Conservation (phyloP, 2,797 vertebrate genomes). For the Rhodeus uyekii region DNA sequence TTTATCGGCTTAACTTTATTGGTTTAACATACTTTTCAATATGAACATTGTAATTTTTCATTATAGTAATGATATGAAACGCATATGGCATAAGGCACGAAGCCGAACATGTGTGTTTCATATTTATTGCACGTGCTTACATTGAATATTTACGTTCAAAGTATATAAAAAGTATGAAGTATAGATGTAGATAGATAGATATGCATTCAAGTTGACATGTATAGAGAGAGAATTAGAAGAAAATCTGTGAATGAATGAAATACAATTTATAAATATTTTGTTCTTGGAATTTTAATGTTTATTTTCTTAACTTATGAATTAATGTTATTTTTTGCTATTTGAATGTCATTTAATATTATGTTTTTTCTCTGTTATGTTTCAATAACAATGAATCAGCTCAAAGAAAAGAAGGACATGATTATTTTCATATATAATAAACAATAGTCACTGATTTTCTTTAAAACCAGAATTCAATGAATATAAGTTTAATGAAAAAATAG, state of each 20-base stretch:
- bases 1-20: neutral
- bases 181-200: too few relatives aligned
- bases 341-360: neutral
- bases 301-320: too few relatives aligned
- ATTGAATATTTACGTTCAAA: neutral
- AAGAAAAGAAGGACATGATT: neutral
- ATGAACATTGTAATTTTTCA: neutral
- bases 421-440: neutral
- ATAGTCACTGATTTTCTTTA: too few relatives aligned
- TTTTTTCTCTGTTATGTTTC: neutral
- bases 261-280: too few relatives aligned
- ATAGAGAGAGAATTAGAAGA: neutral
- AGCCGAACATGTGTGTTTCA: neutral
- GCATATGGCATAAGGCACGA: neutral
- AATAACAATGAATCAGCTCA: neutral
- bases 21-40: neutral
- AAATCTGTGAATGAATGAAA: neutral
- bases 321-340: neutral
- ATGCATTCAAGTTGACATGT: neutral
- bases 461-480: neutral
- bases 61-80: neutral
- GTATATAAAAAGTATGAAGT: neutral
- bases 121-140: neutral
- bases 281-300: too few relatives aligned
- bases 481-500: too few relatives aligned